phyloP scores from a whole-genome alignment of 1,140 invertebrate species.

The Drosophila lacertosa region DNA sequence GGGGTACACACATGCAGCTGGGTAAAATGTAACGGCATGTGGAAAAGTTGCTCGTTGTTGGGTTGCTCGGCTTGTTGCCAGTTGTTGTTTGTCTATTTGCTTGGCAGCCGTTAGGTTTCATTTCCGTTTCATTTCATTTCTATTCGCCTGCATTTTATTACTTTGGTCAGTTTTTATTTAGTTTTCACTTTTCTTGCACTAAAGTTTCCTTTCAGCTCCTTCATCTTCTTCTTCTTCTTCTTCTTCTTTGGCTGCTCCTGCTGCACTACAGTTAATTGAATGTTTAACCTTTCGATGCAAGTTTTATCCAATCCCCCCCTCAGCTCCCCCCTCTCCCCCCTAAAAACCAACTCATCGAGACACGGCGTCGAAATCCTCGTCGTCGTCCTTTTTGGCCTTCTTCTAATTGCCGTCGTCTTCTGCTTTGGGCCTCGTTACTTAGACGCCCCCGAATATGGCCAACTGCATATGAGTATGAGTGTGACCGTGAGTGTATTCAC shows the following conservation, averaged over 20 bases:
- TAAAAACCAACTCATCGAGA: slow-evolving; percentile 46
- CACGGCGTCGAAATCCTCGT: slow-evolving; percentile 33
- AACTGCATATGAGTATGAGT: slow-evolving; percentile 2
- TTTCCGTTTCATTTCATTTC: slow-evolving; percentile 77
- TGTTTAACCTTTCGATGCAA: slow-evolving; percentile 66
- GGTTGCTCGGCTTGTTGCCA: slow-evolving; percentile 39
- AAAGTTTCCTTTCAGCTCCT: not conserved
- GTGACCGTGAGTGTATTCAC: not conserved
- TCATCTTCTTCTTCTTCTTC: not conserved
- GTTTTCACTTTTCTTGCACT: slow-evolving; percentile 43
- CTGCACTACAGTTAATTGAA: slow-evolving; percentile 72
- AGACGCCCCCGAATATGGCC: slow-evolving; percentile 51
- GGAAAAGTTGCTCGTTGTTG: slow-evolving; percentile 64
- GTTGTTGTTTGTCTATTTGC: slow-evolving; percentile 75
- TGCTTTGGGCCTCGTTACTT: slow-evolving; percentile 69
- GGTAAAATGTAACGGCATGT: slow-evolving; percentile 56
- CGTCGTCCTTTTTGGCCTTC: slow-evolving; percentile 37
- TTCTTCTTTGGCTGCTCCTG: not conserved
- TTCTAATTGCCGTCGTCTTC: slow-evolving; percentile 76
- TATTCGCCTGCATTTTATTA: slow-evolving; percentile 77
- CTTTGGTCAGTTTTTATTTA: slow-evolving; percentile 73
- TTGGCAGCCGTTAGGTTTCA: slow-evolving; percentile 78
- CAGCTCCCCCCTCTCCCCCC: too few relatives aligned
- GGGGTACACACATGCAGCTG: slow-evolving; percentile 21
- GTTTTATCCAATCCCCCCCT: slow-evolving; percentile 24